Evolutionary conservation across 1,140 invertebrate genomes (phyloP).

Genomic region (Drosophila miranda): DNA sequence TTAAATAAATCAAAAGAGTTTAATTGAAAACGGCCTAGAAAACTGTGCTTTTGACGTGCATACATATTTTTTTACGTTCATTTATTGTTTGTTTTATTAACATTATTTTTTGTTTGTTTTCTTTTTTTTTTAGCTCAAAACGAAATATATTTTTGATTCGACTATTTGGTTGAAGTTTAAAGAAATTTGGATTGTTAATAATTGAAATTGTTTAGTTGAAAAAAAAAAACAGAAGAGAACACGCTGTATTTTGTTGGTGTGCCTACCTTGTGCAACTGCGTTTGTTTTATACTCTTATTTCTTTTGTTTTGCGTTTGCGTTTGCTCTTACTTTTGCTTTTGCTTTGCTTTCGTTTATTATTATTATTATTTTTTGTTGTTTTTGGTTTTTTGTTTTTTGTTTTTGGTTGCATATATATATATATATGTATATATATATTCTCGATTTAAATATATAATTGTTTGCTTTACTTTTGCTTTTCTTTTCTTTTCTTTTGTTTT

Average conservation of each 20-base stretch:
- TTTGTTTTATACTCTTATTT: constrained; percentile 77
- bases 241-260: constrained; percentile 79
- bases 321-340: constrained; percentile 30
- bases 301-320: constrained; percentile 45
- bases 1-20: constrained; percentile 70
- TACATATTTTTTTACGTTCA: constrained; percentile 65
- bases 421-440: constrained; percentile 50
- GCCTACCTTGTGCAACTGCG: constrained; percentile 82
- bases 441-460: constrained; percentile 69
- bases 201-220: constrained; percentile 74
- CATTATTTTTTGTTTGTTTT: background rate
- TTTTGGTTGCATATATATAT: constrained; percentile 22
- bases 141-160: background rate
- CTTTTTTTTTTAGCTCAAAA: too few relatives aligned
- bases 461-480: constrained; percentile 43
- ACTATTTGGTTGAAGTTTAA: constrained; percentile 44
- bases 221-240: constrained; percentile 50
- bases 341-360: constrained; percentile 36
- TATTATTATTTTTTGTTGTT: constrained; percentile 21
- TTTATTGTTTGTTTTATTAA: constrained; percentile 41
- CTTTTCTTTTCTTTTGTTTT: constrained; percentile 35
- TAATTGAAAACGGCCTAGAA: constrained; percentile 73
- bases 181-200: constrained; percentile 52
- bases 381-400: constrained; percentile 42
- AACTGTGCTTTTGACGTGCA: constrained; percentile 79